Base-by-base conservation (phyloP, 35 echinoderm and acorn worm species). In the Ptychodera flava region DNA sequence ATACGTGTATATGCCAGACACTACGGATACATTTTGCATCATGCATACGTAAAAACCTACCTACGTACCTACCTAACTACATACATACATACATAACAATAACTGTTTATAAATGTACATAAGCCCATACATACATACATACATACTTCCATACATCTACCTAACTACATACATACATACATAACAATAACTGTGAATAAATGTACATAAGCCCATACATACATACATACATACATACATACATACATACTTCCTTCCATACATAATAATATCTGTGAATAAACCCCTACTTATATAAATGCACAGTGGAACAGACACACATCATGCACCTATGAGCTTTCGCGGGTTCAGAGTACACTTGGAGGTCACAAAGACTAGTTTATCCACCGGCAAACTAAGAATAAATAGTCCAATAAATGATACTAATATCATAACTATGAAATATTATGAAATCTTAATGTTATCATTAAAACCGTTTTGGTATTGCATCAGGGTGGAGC, bases 161-260 rank as follows among this genome's bases (percentile, higher is more conserved):
- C 6, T 64, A 12, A 64, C 6, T 64, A 6, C 22, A 64, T 64
- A 12, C 45, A 64, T 64, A 12, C 45, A 22, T 64, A 12, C 45
- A 22, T 64, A 12, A 12, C 6, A 22, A 6, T 64, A 22, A 12
- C 22, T 22, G 22, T 12, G 6, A 6, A 64, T 64, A 12, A 6
- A 12, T 64, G 45, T 22, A 64, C 45, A n/a, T 64, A 12, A 6
- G 6, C 22, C 45, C 6, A 64, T 64, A 64, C 45, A 64, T 64
- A 64, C 45, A 64, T 64, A 64, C 45, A 64, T 64, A 64, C 45
- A 64, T 64, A 64, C 45, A 64, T 64, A 64, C 45, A 64, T 64
- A 64, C 45, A 64, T 64, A 64, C 45, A 64, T 64, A 64, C 45
- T 12, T 64, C 6, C 45, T 12, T 64, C 6, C 45, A 64, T 64